These are phyloP conservation scores for Manis crassicaudata DNA, from an alignment of 2,797 vertebrate genomes.

Conservation along the genomic window DNA sequence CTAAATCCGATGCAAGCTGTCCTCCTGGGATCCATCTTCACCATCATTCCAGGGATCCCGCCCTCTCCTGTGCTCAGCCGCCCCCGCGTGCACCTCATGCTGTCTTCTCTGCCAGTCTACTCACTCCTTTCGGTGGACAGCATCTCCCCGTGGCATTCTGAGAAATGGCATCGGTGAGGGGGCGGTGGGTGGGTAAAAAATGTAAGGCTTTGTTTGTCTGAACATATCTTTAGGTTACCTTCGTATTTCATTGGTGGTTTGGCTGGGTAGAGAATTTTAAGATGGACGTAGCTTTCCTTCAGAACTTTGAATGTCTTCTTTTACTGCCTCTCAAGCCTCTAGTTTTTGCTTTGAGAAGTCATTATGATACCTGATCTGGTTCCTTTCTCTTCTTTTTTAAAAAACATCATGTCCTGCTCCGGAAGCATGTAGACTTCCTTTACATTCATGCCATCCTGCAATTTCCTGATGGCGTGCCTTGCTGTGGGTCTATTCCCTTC, in stretches of 20 bases:
- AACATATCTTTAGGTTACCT: not conserved
- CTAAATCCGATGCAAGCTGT: not conserved
- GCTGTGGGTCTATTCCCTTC: not conserved
- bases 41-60: not conserved
- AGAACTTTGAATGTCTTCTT: not conserved
- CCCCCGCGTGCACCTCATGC: not conserved
- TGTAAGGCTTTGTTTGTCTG: not conserved
- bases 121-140: not conserved
- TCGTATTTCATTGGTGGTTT: not conserved
- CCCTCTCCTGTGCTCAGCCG: not conserved
- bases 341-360: not conserved
- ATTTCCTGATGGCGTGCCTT: not conserved
- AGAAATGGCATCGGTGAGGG: not conserved
- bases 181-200: not conserved
- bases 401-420: not conserved
- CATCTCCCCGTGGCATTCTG: not conserved
- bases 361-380: not conserved
- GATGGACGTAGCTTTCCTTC: constrained; percentile 27
- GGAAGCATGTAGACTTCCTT: not conserved
- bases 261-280: constrained; percentile 39
- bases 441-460: not conserved
- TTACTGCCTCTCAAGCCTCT: not conserved
- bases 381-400: not conserved
- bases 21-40: not conserved
- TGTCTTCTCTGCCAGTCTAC: not conserved